Evolutionary conservation across 2,797 vertebrate species (phyloP).

Genomic region (Acanthurus leucopareius): DNA sequence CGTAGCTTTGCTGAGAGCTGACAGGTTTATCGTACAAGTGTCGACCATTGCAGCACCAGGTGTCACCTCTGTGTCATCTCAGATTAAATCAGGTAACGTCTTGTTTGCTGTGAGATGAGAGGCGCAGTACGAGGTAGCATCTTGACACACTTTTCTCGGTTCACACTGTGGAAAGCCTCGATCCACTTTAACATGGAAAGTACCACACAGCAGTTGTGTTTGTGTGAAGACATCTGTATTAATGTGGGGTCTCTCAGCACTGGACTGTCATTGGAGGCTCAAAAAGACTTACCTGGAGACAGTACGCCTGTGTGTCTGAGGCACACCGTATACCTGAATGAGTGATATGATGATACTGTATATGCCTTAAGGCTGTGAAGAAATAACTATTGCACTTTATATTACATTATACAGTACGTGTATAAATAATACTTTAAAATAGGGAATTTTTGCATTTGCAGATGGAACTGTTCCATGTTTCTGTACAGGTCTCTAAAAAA

Average conservation of each 20-base stretch:
- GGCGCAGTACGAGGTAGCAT: slow-evolving; percentile 88
- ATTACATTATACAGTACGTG: slow-evolving; percentile 81
- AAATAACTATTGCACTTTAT: slow-evolving; percentile 82
- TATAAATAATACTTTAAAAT: slow-evolving; percentile 83
- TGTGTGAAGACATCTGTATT: slow-evolving; percentile 26
- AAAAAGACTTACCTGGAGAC: slow-evolving; percentile 61
- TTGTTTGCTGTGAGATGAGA: slow-evolving; percentile 84
- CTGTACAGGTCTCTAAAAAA: slow-evolving; percentile 51
- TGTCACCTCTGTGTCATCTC: slow-evolving; percentile 58
- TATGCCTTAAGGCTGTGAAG: slow-evolving; percentile 53
- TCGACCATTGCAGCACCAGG: slow-evolving; percentile 66
- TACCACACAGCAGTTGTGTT: slow-evolving; percentile 59
- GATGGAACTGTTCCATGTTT: slow-evolving; percentile 54
- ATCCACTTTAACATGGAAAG: slow-evolving; percentile 26
- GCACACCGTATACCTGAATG: slow-evolving; percentile 73
- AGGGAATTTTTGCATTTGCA: slow-evolving; percentile 49
- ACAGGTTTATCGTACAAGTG: slow-evolving; percentile 31
- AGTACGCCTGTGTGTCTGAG: slow-evolving; percentile 44
- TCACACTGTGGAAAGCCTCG: slow-evolving; percentile 40
- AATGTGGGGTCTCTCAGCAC: slow-evolving; percentile 33
- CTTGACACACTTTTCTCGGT: slow-evolving; percentile 57
- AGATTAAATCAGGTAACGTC: slow-evolving; percentile 72
- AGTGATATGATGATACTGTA: slow-evolving; percentile 45
- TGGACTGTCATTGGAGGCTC: slow-evolving; percentile 52
- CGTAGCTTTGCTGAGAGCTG: slow-evolving; percentile 38